Evolutionary conservation across 2,888 invertebrate species (phyloP), one percentile per base, ranked within the genome.

Genomic region (Polydrusus tereticollis): DNA sequence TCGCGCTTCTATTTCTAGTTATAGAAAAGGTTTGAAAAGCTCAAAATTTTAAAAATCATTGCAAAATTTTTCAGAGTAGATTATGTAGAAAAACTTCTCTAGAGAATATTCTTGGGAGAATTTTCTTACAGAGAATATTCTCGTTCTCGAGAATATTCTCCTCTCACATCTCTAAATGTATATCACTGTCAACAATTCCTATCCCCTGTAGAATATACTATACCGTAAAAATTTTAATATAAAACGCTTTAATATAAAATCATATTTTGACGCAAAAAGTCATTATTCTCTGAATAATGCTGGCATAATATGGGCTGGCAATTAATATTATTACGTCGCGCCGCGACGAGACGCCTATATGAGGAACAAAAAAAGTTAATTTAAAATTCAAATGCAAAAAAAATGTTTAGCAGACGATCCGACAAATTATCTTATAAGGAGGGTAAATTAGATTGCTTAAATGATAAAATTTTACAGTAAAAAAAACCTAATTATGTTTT

Each of bases 301-400:
- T 18, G 10, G 10, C n/a, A 45, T 20, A 20, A 20, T 45, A 45
- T 12, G 20, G 1, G 18, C 2, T 20, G 20, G 20, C 45, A 45
- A 45, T 45, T 45, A 45, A 45, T 45, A 45, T 16, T 43, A 43
- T 36, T n/a, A n/a, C 26, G 26, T 36, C 20, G n/a, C 45, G n/a
- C 20, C 1, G 20, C 1, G 20, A 10, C 45, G 20, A 45, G 45
- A 45, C 18, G 41, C 45, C 20, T 45, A 45, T 20, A 12, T 45
- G n/a, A 20, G 20, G 20, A 5, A 45, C 6, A 50, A 23, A 23
- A 21, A 50, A 50, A 50, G 47, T 50, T 50, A 50, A 23, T 50
- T 50, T 50, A 50, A 45, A 45, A 50, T 50, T 50, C 23, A 23
- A 23, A 50, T 50, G 23, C n/a, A 50, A 50, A 23, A 50, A 50